A percentile compares a stretch with the other conserved stretches of the same genome.
phyloP scores from a whole-genome alignment of 37 sponge, comb jelly and placozoan species.

The Bolinopsis microptera region DNA sequence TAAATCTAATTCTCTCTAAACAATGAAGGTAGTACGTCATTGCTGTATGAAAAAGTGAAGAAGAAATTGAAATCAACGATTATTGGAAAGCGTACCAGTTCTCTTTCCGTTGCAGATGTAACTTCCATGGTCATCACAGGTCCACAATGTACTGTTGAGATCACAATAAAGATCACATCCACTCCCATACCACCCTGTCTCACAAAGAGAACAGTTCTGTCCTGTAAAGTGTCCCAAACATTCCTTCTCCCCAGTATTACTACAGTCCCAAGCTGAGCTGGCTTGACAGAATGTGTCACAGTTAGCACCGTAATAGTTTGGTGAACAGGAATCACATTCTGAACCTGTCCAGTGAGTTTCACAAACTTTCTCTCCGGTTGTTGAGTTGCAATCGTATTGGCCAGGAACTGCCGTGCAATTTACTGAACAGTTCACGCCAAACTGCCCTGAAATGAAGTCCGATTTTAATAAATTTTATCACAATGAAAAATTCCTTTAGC shows the following conservation, averaged over 20 bases:
- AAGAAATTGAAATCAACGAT: too few species aligned
- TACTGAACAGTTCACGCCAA: not conserved
- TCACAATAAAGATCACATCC: not conserved
- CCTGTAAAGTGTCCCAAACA: not conserved
- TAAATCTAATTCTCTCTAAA: too few species aligned
- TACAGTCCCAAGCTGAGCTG: not conserved
- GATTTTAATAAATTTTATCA: not conserved
- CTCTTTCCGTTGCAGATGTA: not conserved
- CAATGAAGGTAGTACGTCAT: too few species aligned
- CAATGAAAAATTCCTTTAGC: not conserved
- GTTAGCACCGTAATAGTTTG: not conserved
- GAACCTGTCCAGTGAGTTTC: not conserved
- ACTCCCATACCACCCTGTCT: not conserved
- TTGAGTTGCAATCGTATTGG: not conserved
- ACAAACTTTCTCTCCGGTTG: constrained; percentile 13
- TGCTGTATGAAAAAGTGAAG: too few species aligned
- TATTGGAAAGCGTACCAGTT: too few species aligned
- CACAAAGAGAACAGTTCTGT: not conserved
- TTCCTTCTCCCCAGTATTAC: not conserved
- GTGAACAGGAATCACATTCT: not conserved
- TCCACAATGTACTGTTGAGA: not conserved
- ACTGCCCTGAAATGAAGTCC: not conserved
- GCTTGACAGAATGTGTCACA: not conserved
- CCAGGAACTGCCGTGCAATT: not conserved
- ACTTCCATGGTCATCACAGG: not conserved